phyloP scores from a whole-genome alignment of 2,797 vertebrate species.

The Zenarchopterus dispar region DNA sequence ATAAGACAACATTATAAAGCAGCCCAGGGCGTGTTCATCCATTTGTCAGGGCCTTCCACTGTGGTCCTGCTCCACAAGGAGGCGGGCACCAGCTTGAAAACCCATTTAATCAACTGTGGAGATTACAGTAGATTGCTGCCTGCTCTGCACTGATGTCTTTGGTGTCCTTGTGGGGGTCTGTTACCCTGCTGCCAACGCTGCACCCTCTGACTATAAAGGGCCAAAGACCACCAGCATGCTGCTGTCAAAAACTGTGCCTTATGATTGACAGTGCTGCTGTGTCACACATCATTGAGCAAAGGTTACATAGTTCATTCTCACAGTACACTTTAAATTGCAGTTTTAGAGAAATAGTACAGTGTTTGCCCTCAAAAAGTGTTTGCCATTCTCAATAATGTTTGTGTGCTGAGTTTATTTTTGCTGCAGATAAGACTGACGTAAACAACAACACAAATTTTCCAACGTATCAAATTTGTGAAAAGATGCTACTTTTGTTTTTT shows the following conservation, averaged over 20 bases:
- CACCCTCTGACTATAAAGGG: conserved; percentile 40
- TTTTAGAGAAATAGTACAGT: conserved; percentile 45
- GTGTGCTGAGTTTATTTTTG: conserved; percentile 12
- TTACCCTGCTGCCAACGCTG: conserved; percentile 31
- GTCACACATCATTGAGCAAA: conserved; percentile 45
- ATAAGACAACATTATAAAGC: conserved; percentile 72
- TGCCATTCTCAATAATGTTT: background rate
- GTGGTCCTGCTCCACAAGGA: conserved; percentile 61
- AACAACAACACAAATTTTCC: conserved; percentile 14
- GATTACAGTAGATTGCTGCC: conserved; percentile 76
- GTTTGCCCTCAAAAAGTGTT: conserved; percentile 23
- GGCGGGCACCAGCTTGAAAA: conserved; percentile 55
- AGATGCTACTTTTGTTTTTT: conserved; percentile 21
- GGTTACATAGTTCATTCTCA: conserved; percentile 42
- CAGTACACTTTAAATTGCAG: conserved; percentile 43
- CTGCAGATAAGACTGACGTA: background rate
- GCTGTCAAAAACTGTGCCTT: conserved; percentile 49
- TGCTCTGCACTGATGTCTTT: conserved; percentile 62
- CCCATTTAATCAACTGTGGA: conserved; percentile 75
- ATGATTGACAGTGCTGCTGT: conserved; percentile 76
- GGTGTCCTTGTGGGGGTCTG: conserved; percentile 48
- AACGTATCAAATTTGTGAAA: conserved; percentile 37
- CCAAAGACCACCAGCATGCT: conserved; percentile 62
- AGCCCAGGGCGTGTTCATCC: conserved; percentile 63
- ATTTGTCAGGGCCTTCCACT: conserved; percentile 57